Conservation (phyloP, 2,797 vertebrate genomes). For the Siniperca obscura region DNA sequence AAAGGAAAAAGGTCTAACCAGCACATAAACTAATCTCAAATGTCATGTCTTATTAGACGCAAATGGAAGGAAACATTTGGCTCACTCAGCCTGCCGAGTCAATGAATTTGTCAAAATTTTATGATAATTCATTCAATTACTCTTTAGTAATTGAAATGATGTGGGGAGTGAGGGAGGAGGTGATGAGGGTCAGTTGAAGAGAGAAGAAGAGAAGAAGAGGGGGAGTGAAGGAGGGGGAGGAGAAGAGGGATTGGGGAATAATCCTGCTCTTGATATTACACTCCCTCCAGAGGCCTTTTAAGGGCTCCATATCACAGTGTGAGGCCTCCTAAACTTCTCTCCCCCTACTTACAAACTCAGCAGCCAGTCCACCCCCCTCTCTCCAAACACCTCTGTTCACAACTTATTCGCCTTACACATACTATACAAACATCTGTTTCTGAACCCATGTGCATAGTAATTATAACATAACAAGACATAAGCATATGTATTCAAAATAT, state of each 20-base stretch:
- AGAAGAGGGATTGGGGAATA: slow-evolving; percentile 86
- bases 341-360: slow-evolving; percentile 81
- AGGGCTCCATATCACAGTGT: slow-evolving; percentile 87
- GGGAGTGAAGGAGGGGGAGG: slow-evolving; percentile 67
- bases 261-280: slow-evolving; percentile 92
- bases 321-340: slow-evolving; percentile 87
- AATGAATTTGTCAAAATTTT: slow-evolving; percentile 97
- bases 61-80: slow-evolving; percentile 86
- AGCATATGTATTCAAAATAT: slow-evolving; percentile 4
- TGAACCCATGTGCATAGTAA: slow-evolving; percentile 24
- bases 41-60: slow-evolving; percentile 92
- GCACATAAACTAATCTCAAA: slow-evolving; percentile 93
- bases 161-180: slow-evolving; percentile 78
- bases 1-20: slow-evolving; percentile 88
- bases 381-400: slow-evolving; percentile 65
- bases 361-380: slow-evolving; percentile 58
- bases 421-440: slow-evolving; percentile 52
- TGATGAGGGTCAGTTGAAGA: slow-evolving; percentile 75
- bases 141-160: slow-evolving; percentile 94
- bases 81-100: slow-evolving; percentile 84
- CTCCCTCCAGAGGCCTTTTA: slow-evolving; percentile 91
- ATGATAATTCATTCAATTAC: slow-evolving; percentile 96
- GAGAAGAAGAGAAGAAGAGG: slow-evolving; percentile 61
- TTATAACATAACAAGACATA: slow-evolving; percentile 27
- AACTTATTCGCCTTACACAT: slow-evolving; percentile 45